Conservation (phyloP, 2,797 vertebrate species). For the Xyrichtys novacula region DNA sequence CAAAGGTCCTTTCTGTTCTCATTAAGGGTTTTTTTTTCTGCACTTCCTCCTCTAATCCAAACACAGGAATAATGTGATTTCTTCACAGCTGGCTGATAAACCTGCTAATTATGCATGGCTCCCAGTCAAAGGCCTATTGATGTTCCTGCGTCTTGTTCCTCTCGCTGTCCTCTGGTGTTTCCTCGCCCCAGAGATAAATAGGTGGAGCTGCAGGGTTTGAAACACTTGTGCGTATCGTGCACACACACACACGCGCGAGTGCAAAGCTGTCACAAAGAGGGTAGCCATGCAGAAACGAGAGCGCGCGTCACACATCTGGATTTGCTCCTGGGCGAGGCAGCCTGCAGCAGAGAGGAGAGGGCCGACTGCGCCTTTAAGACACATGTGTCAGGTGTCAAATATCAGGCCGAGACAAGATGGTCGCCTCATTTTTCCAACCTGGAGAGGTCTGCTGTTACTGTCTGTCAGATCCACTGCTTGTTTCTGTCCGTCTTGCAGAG, state of each 20-base stretch:
- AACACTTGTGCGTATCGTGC: constrained; percentile 57
- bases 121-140: constrained; percentile 61
- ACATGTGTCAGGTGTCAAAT: constrained; percentile 60
- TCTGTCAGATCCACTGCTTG: constrained; percentile 63
- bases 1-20: constrained; percentile 64
- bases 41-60: constrained; percentile 61
- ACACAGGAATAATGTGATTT: constrained; percentile 65
- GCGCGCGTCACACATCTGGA: constrained; percentile 71
- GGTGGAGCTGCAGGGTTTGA: constrained; percentile 39
- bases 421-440: constrained; percentile 30
- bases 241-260: constrained; percentile 27
- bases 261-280: constrained; percentile 54
- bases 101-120: constrained; percentile 73
- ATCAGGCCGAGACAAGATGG: constrained; percentile 41
- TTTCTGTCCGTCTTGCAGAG: constrained; percentile 48
- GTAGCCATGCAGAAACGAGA: constrained; percentile 60
- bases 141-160: constrained; percentile 44
- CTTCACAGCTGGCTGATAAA: constrained; percentile 77
- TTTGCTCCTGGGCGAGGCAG: constrained; percentile 17
- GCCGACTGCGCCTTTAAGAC: constrained; percentile 37
- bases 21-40: constrained; percentile 46
- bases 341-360: constrained; percentile 18
- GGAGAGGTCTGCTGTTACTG: constrained; percentile 49
- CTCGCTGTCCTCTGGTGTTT: constrained; percentile 26
- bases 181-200: constrained; percentile 48